Percentiles rank a stretch among this genome's conserved stretches.
Evolutionary conservation across 2,113 vertebrate genomes (phyloP).

Genomic region (Lepidothrix coronata): DNA sequence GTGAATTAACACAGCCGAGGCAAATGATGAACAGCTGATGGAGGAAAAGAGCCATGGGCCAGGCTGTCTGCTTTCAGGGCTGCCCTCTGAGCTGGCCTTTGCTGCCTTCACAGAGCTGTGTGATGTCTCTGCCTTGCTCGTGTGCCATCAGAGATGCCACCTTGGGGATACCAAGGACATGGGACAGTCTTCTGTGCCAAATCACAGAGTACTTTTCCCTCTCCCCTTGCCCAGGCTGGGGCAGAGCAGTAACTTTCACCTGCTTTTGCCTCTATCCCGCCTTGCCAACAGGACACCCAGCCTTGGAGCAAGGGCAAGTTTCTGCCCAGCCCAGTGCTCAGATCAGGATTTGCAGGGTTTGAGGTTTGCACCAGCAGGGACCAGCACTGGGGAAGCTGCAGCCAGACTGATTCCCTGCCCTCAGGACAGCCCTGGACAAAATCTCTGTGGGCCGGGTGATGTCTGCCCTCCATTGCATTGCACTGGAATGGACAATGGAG

Average conservation of each 20-base stretch:
- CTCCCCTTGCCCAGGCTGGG: not conserved
- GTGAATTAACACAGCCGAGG: conserved; percentile 6
- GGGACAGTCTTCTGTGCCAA: not conserved
- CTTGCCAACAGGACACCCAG: not conserved
- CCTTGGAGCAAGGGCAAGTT: fast-evolving
- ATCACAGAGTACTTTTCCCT: not conserved
- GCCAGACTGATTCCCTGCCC: not conserved
- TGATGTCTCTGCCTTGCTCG: fast-evolving
- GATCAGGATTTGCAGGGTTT: not conserved
- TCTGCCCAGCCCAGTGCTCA: not conserved
- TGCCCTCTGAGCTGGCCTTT: not conserved
- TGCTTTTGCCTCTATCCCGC: not conserved
- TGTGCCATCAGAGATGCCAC: not conserved
- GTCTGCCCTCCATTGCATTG: fast-evolving
- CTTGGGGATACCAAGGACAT: fast-evolving
- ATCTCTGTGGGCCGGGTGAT: no score
- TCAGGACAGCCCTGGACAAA: not conserved
- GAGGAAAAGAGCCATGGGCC: not conserved
- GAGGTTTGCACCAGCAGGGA: not conserved
- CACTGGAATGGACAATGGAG: not conserved
- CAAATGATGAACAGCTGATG: conserved; percentile 41
- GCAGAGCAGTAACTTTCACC: not conserved
- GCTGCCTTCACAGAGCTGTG: not conserved
- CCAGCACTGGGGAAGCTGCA: not conserved
- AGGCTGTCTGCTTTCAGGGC: not conserved